Conservation (phyloP, 2,888 invertebrate species). For the Coecobrya sp. region DNA sequence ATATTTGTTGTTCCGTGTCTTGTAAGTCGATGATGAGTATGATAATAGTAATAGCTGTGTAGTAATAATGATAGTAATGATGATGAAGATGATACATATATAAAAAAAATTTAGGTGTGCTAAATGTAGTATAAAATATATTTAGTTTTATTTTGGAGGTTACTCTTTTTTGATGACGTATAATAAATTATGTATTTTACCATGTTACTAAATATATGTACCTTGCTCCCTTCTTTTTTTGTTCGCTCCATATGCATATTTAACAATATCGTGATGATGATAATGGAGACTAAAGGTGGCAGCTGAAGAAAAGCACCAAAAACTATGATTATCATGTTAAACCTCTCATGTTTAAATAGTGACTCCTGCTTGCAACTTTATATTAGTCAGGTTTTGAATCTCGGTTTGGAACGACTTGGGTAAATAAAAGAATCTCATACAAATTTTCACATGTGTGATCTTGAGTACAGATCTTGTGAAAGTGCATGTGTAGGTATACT, state of each 20-base stretch:
- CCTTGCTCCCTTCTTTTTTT: conserved; percentile 58
- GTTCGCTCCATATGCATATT: conserved; percentile 65
- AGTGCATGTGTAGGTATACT: no score
- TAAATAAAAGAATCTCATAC: conserved; percentile 37
- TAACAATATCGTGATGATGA: conserved; percentile 15
- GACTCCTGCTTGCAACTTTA: conserved; percentile 65
- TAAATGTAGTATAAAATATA: conserved; percentile 37
- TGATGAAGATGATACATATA: conserved; percentile 71
- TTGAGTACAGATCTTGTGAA: conserved; percentile 28
- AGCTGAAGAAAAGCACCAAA: conserved; percentile 62
- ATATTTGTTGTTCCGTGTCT: conserved; percentile 80
- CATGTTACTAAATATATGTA: conserved; percentile 67
- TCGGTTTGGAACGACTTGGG: conserved; percentile 48
- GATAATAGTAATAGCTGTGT: conserved; percentile 61
- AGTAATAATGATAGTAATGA: conserved; percentile 66
- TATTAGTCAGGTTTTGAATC: conserved; percentile 76
- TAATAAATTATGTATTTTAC: not conserved
- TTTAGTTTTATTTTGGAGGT: conserved; percentile 29
- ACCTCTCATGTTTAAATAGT: conserved; percentile 76
- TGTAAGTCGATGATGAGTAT: conserved; percentile 71
- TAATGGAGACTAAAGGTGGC: conserved; percentile 43
- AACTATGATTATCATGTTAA: conserved; percentile 75
- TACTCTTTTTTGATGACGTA: conserved; percentile 61
- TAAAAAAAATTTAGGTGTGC: conserved; percentile 65
- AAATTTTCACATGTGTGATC: conserved; percentile 17